Evolutionary conservation across 2,113 vertebrate species (phyloP).

Genomic region (Rhadina sibilatrix): DNA sequence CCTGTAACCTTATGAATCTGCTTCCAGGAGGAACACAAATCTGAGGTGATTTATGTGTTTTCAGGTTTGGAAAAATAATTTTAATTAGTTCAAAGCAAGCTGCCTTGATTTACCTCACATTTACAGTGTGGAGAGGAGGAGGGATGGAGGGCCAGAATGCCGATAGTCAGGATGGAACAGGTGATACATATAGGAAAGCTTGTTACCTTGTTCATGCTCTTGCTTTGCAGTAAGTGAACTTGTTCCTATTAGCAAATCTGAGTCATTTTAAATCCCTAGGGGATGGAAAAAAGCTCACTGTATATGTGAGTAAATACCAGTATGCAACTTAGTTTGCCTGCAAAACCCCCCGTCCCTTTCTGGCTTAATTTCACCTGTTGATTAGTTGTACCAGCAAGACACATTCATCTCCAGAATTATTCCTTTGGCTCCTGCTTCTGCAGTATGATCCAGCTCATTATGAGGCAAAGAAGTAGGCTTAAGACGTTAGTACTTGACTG

Average conservation of each 20-base stretch:
- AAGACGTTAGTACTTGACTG: not conserved
- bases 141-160: not conserved
- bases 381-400: not conserved
- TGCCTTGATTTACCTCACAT: not conserved
- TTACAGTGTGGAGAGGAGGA: not conserved
- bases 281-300: not conserved
- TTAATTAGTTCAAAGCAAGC: not conserved
- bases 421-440: not conserved
- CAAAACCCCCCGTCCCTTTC: not conserved
- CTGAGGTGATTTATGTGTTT: not conserved
- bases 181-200: not conserved
- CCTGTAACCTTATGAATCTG: not conserved
- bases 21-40: not conserved
- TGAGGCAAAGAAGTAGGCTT: not conserved
- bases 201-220: not conserved
- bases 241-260: not conserved
- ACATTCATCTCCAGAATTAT: not conserved
- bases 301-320: not conserved
- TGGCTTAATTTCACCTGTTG: not conserved
- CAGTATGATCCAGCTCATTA: not conserved
- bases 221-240: not conserved
- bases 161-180: not conserved
- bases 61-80: not conserved
- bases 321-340: not conserved
- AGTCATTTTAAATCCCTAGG: not conserved